Evolutionary conservation across 2,113 vertebrate species (phyloP).

Genomic region (Neodon shergylaensis): DNA sequence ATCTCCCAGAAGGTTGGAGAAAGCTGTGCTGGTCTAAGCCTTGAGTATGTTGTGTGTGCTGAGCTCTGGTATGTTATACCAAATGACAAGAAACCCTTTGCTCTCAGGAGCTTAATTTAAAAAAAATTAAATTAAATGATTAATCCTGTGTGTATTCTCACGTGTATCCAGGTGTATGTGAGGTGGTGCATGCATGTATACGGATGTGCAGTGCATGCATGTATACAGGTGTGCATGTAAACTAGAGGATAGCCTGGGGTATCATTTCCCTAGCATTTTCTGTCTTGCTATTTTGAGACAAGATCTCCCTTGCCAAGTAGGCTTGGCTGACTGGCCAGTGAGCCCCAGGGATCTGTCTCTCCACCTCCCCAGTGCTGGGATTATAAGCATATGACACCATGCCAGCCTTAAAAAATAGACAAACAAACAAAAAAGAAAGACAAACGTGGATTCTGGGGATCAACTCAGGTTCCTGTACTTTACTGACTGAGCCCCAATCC

Average conservation of each 20-base stretch:
- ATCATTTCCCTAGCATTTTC: neutral
- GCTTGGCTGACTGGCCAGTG: neutral
- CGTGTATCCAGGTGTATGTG: neutral
- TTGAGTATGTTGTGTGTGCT: neutral
- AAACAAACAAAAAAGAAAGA: neutral
- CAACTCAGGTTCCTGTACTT: neutral
- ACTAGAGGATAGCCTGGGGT: neutral
- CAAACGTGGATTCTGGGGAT: neutral
- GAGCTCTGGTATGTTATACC: too few relatives aligned
- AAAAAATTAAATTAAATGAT: neutral
- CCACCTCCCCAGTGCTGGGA: neutral
- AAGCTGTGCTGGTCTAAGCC: neutral
- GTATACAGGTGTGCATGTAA: neutral
- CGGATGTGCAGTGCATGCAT: neutral
- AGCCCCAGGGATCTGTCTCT: neutral
- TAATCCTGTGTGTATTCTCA: neutral
- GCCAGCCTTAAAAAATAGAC: neutral
- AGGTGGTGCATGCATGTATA: neutral
- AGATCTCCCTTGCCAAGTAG: neutral
- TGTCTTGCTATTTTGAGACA: neutral
- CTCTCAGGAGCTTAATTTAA: neutral
- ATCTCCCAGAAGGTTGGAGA: neutral
- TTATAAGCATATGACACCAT: too few relatives aligned
- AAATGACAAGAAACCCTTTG: neutral
- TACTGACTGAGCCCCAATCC: neutral